phyloP scores from a whole-genome alignment of 1,140 invertebrate genomes.

The Oedothorax gibbosus region DNA sequence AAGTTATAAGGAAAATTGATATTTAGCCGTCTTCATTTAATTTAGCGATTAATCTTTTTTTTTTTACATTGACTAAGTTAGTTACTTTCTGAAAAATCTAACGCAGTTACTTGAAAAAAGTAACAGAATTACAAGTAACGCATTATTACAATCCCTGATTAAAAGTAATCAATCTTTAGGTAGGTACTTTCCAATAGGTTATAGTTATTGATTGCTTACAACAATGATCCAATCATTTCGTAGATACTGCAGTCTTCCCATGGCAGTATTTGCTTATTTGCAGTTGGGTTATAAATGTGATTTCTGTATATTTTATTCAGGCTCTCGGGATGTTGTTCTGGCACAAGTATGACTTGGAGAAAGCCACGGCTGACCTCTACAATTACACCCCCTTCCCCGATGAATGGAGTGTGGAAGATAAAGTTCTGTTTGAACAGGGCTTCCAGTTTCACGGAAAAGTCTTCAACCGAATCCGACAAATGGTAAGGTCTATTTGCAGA shows the following conservation, averaged over 20 bases:
- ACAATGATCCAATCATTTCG: background rate
- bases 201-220: background rate
- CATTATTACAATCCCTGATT: no score
- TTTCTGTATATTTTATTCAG: slow-evolving; percentile 63
- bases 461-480: slow-evolving; percentile 96
- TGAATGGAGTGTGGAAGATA: slow-evolving; percentile 98
- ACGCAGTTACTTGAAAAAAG: no score
- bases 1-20: no score
- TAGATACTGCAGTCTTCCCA: background rate
- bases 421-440: slow-evolving; percentile 97
- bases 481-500: slow-evolving; percentile 77
- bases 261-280: background rate
- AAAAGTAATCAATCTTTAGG: background rate
- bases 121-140: no score
- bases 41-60: no score
- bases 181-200: background rate
- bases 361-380: slow-evolving; percentile 90
- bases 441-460: slow-evolving; percentile 98
- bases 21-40: no score
- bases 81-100: no score
- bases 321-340: slow-evolving; percentile 97
- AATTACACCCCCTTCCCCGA: slow-evolving; percentile 98
- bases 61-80: no score
- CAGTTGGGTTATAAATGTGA: background rate
- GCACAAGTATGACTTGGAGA: slow-evolving; percentile 96